Evolutionary conservation across 2,797 vertebrate species (phyloP).

Genomic region (Melanotaenia parkinsoni): DNA sequence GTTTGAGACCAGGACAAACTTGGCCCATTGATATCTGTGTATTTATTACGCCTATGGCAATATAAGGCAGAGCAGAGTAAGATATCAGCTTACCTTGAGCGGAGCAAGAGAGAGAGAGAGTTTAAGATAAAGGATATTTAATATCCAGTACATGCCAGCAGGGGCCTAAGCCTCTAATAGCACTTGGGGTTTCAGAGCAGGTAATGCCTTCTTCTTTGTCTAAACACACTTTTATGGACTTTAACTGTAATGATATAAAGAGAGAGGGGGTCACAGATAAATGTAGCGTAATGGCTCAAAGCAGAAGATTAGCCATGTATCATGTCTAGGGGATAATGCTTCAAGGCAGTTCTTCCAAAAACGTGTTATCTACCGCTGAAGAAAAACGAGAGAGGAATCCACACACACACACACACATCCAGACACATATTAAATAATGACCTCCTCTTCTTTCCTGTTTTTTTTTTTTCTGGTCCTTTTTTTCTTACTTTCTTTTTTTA

Average conservation of each 20-base stretch:
- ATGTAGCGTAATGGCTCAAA: slow-evolving; percentile 86
- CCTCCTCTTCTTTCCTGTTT: slow-evolving; percentile 67
- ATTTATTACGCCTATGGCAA: slow-evolving; percentile 87
- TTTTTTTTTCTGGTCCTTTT: slow-evolving; percentile 17
- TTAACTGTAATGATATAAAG: slow-evolving; percentile 85
- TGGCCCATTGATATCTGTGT: slow-evolving; percentile 86
- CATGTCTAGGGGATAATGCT: slow-evolving; percentile 86
- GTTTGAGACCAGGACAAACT: slow-evolving; percentile 85
- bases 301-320: slow-evolving; percentile 85
- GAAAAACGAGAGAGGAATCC: slow-evolving; percentile 55
- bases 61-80: slow-evolving; percentile 84
- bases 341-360: slow-evolving; percentile 83
- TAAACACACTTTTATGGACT: slow-evolving; percentile 88
- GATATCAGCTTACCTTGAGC: slow-evolving; percentile 88
- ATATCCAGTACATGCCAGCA: slow-evolving; percentile 86
- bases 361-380: slow-evolving; percentile 83
- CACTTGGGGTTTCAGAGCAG: slow-evolving; percentile 85
- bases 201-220: slow-evolving; percentile 88
- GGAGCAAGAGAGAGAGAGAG: slow-evolving; percentile 74
- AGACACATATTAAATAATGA: slow-evolving; percentile 83
- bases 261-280: slow-evolving; percentile 87
- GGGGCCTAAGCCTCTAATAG: slow-evolving; percentile 83
- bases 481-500: slow-evolving; percentile 60
- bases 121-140: slow-evolving; percentile 92
- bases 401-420: slow-evolving; percentile 40